phyloP scores from a whole-genome alignment of 1,140 invertebrate species.

The Leptopilina boulardi region DNA sequence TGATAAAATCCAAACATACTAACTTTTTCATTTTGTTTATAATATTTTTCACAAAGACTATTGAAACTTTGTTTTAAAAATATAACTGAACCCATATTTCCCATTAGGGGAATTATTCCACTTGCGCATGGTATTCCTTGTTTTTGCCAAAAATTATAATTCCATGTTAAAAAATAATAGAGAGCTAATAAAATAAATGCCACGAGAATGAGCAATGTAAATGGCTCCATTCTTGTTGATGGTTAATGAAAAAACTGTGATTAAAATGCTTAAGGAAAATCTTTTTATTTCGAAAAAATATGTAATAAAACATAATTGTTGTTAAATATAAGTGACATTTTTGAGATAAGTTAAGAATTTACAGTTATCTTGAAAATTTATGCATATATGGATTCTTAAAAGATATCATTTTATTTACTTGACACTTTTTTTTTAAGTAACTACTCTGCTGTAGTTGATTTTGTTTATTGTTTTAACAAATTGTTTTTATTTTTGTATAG shows the following conservation, averaged over 20 bases:
- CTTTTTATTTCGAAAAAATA: too few species aligned
- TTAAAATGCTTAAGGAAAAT: not conserved
- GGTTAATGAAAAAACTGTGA: not conserved
- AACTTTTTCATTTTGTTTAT: conserved; percentile 42
- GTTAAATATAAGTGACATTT: too few species aligned
- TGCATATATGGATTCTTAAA: not conserved
- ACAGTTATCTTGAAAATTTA: not conserved
- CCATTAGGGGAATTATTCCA: conserved; percentile 41
- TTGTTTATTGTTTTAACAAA: too few species aligned
- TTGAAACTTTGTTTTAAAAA: conserved; percentile 40
- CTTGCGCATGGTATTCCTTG: conserved; percentile 68
- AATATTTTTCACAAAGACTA: conserved; percentile 33
- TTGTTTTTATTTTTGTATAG: too few species aligned
- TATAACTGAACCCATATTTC: conserved; percentile 39
- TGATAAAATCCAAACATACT: conserved; percentile 67
- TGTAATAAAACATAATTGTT: not conserved
- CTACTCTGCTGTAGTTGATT: too few species aligned
- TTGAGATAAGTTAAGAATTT: not conserved
- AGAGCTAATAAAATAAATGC: not conserved
- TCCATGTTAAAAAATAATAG: conserved; percentile 57
- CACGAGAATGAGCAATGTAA: not conserved
- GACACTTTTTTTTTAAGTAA: too few species aligned
- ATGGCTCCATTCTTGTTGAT: not conserved
- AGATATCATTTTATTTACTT: too few species aligned
- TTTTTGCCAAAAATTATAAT: conserved; percentile 70